Evolutionary conservation across 2,113 vertebrate species (phyloP), one percentile per base, ranked within the genome.

Genomic region (Chaenogobius annularis): DNA sequence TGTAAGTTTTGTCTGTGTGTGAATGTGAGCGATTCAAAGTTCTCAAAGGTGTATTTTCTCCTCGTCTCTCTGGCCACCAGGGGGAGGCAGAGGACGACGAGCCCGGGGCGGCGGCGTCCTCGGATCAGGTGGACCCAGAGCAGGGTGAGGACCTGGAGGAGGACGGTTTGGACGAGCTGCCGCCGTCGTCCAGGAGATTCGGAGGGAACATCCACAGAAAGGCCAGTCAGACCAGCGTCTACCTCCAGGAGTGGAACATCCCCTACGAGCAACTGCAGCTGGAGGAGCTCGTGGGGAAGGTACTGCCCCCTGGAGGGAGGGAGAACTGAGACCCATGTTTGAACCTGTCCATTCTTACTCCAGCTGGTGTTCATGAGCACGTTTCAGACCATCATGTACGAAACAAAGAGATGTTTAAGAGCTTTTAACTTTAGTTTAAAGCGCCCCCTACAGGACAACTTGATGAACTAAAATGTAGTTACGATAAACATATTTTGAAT

Each of bases 211-310:
- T 83, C 0, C 93, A 88, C 69, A 93, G 95, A 94, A 93, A 92
- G 37, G 94, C 93, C 80, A 99, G 97, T 90, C 97, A 99, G 91
- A 97, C 95, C 78, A 98, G 97, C 0, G 95, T 98, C 59, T 98
- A 97, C 91, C 93, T 99, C 82, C 96, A 98, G 84, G 97, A 99
- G 77, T 99, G 97, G 97, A 97, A 98, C 91, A 97, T 99, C 75
- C 97, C 97, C 5, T 99, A 96, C 0, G 97, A 98, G 85, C 96
- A 99, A 88, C 93, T 99, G 72, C 94, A 96, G 73, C 93, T 99
- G 78, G 96, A 94, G 0, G 97, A 98, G 44, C 95, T 96, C 12
- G 97, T 99, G 0, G 97, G 96, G 61, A 95, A 97, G 82, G 89
- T 91, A 67, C 46, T 9, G 50, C 26, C 26, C 26, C 26, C 26